Evolutionary conservation across 2,888 invertebrate species (phyloP), one percentile per base, ranked within the genome.

Genomic region (Deilephila porcellus): DNA sequence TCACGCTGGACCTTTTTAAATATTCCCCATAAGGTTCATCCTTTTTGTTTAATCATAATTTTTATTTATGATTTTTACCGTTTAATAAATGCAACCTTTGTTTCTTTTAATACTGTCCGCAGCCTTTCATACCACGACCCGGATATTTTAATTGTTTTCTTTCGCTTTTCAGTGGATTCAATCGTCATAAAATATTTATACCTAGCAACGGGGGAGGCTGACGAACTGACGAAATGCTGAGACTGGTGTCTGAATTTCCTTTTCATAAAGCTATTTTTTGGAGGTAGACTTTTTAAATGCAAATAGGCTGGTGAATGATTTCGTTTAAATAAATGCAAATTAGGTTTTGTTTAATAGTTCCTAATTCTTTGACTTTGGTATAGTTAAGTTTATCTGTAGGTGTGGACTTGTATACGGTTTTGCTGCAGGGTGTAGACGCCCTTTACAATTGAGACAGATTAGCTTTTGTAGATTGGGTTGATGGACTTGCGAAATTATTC

Each of bases 131-230:
- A 64, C 64, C 67, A 8, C 37, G 63, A 59, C 56, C 64, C 53
- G 53, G 19, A 53, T 53, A 70, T 70, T 64, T 72, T 63, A 63
- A 56, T 63, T 72, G 53, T 64, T 72, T 52, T 34, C 78, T 81
- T 79, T 76, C 77, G 78, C 78, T 78, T 37, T 64, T 64, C 76
- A 75, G 77, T 74, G 76, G 76, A 74, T 79, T 79, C 78, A 76
- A 79, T 78, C 76, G 79, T 71, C 74, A 79, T 81, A 80, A 81
- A 80, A 79, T 79, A 81, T 81, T 81, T 81, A 81, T 34, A 64
- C 4, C 56, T 20, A 60, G 63, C 29, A 53, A 32, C 32, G 20
- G 20, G 20, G 34, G 11, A 25, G 52, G 17, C 32, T 45, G 52
- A 25, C 53, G 56, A 0, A 32, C 32, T 32, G 32, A 32, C 32